phyloP scores from a whole-genome alignment of 2,888 invertebrate genomes.

The Fragum whitleyi region DNA sequence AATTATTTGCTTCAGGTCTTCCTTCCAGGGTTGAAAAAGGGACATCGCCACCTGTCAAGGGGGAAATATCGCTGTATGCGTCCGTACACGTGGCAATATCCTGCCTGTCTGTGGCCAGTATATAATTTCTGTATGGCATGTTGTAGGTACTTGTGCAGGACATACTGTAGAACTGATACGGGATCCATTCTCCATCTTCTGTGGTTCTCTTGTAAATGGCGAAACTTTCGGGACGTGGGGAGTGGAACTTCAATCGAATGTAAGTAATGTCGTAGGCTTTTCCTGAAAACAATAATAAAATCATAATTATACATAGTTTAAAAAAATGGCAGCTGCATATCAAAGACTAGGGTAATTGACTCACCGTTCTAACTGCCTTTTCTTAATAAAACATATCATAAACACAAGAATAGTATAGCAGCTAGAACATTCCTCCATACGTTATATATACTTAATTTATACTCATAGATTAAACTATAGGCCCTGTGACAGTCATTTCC shows the following conservation, averaged over 20 bases:
- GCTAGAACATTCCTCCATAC: too few species aligned
- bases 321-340: too few species aligned
- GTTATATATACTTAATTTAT: too few species aligned
- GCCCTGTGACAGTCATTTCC: too few species aligned
- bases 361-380: too few species aligned
- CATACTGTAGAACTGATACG: conserved; percentile 89
- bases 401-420: too few species aligned
- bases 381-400: too few species aligned
- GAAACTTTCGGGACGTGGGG: conserved; percentile 98
- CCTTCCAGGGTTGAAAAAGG: conserved; percentile 98
- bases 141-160: conserved; percentile 96
- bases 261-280: conserved; percentile 99
- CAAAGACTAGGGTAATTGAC: too few species aligned
- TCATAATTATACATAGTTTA: background rate
- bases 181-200: conserved; percentile 89
- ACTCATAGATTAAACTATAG: too few species aligned
- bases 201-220: conserved; percentile 94
- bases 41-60: conserved; percentile 96
- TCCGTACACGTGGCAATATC: conserved; percentile 98
- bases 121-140: conserved; percentile 87
- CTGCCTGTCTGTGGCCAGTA: conserved; percentile 91
- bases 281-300: conserved; percentile 88
- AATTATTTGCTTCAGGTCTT: conserved; percentile 95
- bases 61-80: conserved; percentile 98
- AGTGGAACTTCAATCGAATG: conserved; percentile 96